phyloP scores from a whole-genome alignment of 1,140 invertebrate genomes.

The Diabrotica undecimpunctata region DNA sequence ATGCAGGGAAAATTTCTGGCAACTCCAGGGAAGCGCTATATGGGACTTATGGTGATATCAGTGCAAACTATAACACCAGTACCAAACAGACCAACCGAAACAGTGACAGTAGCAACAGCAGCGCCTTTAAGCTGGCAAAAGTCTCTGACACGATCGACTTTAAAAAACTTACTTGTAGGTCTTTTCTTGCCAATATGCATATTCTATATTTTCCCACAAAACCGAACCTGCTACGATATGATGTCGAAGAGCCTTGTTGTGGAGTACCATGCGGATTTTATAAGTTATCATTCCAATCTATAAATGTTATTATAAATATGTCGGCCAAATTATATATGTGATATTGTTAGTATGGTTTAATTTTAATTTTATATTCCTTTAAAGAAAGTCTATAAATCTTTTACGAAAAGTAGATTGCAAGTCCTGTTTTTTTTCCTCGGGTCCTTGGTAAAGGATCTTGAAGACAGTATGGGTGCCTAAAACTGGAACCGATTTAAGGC shows the following conservation, averaged over 20 bases:
- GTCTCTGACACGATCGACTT: conserved; percentile 20
- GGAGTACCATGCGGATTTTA: conserved; percentile 24
- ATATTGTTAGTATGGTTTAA: background rate
- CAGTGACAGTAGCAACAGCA: conserved; percentile 13
- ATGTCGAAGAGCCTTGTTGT: conserved; percentile 28
- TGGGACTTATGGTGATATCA: conserved; percentile 76
- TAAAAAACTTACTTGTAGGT: conserved; percentile 27
- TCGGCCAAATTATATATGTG: conserved; percentile 15
- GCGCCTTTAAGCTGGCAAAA: conserved; percentile 21
- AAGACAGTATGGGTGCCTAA: too few relatives aligned
- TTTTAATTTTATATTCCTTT: too few relatives aligned
- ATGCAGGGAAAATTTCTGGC: conserved; percentile 68
- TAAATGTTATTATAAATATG: conserved; percentile 1
- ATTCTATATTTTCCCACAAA: conserved; percentile 25
- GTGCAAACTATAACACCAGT: conserved; percentile 64
- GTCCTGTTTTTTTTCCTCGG: too few relatives aligned
- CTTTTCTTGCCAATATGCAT: conserved; percentile 27
- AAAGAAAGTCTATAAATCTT: too few relatives aligned
- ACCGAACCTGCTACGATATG: conserved; percentile 30
- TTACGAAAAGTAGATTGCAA: too few relatives aligned
- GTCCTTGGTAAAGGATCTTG: too few relatives aligned
- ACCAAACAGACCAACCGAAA: conserved; percentile 34
- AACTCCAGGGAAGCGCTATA: conserved; percentile 80
- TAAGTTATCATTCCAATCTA: conserved; percentile 7
- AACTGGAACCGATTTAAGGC: too few relatives aligned